Conservation (phyloP, 2,888 invertebrate genomes). For the Busseola fusca region DNA sequence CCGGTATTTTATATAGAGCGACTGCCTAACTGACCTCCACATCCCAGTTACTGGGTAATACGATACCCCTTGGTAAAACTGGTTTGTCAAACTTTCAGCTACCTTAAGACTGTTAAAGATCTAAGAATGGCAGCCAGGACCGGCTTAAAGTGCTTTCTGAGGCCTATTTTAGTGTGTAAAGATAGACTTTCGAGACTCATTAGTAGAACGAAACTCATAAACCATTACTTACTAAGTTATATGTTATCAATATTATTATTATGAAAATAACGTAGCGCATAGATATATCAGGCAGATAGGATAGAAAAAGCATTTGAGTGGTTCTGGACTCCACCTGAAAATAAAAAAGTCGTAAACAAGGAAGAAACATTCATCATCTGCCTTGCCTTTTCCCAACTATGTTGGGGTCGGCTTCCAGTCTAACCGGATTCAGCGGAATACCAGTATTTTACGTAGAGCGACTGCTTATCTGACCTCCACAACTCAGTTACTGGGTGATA, state of each 20-base stretch:
- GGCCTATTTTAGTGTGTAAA: not conserved
- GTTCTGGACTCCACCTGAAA: conserved; percentile 66
- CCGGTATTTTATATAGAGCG: no score
- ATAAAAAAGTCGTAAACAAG: not conserved
- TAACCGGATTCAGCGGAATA: no score
- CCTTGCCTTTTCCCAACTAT: no score
- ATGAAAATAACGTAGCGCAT: conserved; percentile 62
- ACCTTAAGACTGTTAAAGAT: not conserved
- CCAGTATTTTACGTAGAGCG: no score
- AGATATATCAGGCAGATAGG: no score
- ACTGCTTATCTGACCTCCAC: no score
- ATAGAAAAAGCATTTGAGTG: conserved; percentile 71
- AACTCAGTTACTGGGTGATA: no score
- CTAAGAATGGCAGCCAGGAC: not conserved
- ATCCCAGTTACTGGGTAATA: not conserved
- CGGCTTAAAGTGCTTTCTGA: not conserved
- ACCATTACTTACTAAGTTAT: conserved; percentile 26
- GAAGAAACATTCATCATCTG: no score
- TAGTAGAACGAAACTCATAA: not conserved
- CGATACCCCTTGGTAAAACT: not conserved
- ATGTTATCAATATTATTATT: conserved; percentile 53
- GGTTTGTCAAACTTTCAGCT: not conserved
- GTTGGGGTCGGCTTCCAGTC: no score
- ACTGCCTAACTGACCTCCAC: not conserved
- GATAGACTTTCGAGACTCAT: not conserved